Conservation (phyloP, 2,113 vertebrate species). For the Sander vitreus region DNA sequence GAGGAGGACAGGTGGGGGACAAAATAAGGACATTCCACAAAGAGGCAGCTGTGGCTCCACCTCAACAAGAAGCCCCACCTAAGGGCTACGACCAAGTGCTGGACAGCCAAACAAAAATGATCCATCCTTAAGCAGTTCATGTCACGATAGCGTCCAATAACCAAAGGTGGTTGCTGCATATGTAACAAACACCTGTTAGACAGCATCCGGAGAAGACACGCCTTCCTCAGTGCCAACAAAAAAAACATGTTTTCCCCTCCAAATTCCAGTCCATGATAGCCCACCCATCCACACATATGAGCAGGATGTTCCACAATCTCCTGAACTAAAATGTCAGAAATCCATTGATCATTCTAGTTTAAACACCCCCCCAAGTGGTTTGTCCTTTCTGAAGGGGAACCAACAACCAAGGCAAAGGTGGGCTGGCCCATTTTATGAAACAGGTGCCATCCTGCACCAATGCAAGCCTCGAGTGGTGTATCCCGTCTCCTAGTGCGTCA, state of each 20-base stretch:
- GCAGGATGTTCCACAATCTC: slow-evolving; percentile 15
- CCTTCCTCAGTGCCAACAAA: slow-evolving; percentile 66
- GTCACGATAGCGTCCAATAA: slow-evolving; percentile 50
- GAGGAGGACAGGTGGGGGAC: slow-evolving; percentile 40
- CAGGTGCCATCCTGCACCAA: slow-evolving; percentile 19
- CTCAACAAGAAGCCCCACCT: slow-evolving; percentile 69
- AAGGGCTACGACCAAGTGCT: slow-evolving; percentile 72
- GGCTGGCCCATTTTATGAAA: slow-evolving; percentile 42
- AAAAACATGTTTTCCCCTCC: slow-evolving; percentile 35
- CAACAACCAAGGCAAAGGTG: slow-evolving; percentile 61
- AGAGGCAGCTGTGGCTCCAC: slow-evolving; percentile 83
- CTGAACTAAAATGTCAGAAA: slow-evolving; percentile 58
- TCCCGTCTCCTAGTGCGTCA: slow-evolving; percentile 75
- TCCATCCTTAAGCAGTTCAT: slow-evolving; percentile 40
- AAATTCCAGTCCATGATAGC: slow-evolving; percentile 23
- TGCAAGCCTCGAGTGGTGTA: slow-evolving; percentile 72
- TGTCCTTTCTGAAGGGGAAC: slow-evolving; percentile 68
- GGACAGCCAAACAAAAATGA: slow-evolving; percentile 58
- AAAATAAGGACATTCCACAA: slow-evolving; percentile 78
- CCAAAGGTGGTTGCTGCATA: slow-evolving; percentile 60
- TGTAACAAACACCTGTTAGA: slow-evolving; percentile 65
- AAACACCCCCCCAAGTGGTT: slow-evolving; percentile 68
- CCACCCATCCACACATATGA: slow-evolving; percentile 43
- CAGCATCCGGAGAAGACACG: slow-evolving; percentile 61
- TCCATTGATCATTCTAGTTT: slow-evolving; percentile 48